Conservation (phyloP, 2,888 invertebrate genomes). For the Synergus itoensis region DNA sequence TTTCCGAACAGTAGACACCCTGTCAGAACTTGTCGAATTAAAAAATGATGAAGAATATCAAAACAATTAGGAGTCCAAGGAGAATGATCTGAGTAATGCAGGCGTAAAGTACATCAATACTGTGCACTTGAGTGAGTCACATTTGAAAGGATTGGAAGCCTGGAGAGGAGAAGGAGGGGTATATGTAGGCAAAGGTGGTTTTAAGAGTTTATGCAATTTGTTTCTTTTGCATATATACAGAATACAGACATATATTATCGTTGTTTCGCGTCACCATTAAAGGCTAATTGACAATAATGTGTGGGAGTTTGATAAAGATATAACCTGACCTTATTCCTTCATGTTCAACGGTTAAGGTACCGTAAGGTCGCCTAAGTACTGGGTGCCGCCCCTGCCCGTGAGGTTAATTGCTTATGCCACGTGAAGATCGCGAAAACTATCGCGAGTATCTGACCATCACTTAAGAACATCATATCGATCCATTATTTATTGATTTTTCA, state of each 20-base stretch:
- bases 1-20: too few relatives aligned
- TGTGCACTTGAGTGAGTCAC: constrained; percentile 23
- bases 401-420: constrained; percentile 25
- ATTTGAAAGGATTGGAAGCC: constrained; percentile 20
- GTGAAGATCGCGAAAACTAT: constrained; percentile 12
- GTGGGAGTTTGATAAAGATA: constrained; percentile 58
- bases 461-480: neutral
- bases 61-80: neutral
- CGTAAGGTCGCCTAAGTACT: constrained; percentile 42
- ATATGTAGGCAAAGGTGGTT: constrained; percentile 5
- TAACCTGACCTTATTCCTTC: constrained; percentile 44
- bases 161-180: neutral
- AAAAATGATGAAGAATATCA: too few relatives aligned
- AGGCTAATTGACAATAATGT: constrained; percentile 58
- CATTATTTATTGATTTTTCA: neutral
- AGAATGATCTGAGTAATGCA: neutral
- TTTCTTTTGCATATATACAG: constrained; percentile 22
- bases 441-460: neutral
- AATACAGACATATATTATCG: constrained; percentile 39
- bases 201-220: constrained; percentile 22
- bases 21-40: too few relatives aligned
- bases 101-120: neutral
- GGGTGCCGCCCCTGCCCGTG: constrained; percentile 22
- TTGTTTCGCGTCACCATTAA: constrained; percentile 40
- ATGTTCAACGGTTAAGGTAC: constrained; percentile 45